Evolutionary conservation across 1,140 invertebrate species (phyloP), one percentile per base, ranked within the genome.

Genomic region (Zaprionus africanus): DNA sequence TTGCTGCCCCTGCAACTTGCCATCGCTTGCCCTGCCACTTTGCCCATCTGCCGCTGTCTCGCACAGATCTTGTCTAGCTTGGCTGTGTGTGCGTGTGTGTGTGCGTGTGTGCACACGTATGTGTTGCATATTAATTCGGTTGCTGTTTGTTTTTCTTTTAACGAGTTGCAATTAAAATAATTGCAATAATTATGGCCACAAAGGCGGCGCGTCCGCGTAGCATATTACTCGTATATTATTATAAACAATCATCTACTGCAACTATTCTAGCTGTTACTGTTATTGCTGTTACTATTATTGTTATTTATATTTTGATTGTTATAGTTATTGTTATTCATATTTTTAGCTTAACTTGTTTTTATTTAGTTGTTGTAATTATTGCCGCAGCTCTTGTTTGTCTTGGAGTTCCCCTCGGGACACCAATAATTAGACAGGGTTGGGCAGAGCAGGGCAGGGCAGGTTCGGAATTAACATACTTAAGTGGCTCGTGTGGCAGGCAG

Each of bases 151-250:
- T 46, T 59, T 38, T 54, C 19, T 53, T 46, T 62, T 56, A 12
- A 61, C 51, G 56, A 36, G 15, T 41, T 31, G 49, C 68, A 68
- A 75, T 75, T 68, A 75, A 68, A 68, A 22, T 75, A 75, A 75
- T 68, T 68, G 36, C 72, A 38, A 13, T 68, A 74, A 75, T 75
- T 75, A 57, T 73, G 36, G 28, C 15, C 26, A 28, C 62, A 65
- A 53, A 58, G 36, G 17, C 54, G 43, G 41, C 36, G 41, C 17
- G 28, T 34, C 13, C 26, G 24, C 31, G 67, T n/a, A 36, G 58
- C 67, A 43, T 26, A 57, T 53, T 53, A n/a, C n/a, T n/a, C n/a
- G n/a, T n/a, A 38, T 70, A 49, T 34, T 56, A 57, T 57, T 54
- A 71, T 71, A 17, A 46, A 46, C n/a, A 34, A 63, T 46, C 54